These are phyloP conservation scores for Aphelenchoides fujianensis DNA, from an alignment of 1,140 invertebrate species.

Conservation along the genomic window DNA sequence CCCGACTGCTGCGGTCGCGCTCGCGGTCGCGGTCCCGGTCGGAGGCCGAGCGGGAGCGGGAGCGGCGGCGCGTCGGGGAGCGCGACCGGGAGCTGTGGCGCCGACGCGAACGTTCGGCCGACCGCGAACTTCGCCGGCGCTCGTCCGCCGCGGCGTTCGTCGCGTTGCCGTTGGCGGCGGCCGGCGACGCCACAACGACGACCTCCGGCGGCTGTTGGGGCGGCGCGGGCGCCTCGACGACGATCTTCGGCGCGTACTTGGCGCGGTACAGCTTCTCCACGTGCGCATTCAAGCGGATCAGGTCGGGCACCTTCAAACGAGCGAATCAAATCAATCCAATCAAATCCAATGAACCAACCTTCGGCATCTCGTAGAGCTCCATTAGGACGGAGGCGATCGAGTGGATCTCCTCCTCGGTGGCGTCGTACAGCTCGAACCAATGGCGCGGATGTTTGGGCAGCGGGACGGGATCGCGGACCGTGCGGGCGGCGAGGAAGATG, in stretches of 20 bases:
- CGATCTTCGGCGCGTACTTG: conserved; percentile 15
- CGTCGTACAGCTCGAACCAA: conserved; percentile 50
- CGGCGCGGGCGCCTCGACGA: background rate
- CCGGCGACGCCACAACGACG: too few relatives aligned
- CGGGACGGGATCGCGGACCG: conserved; percentile 47
- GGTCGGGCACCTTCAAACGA: conserved; percentile 1
- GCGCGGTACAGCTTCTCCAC: background rate
- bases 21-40: too few relatives aligned
- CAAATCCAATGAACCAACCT: conserved; percentile 36
- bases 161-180: too few relatives aligned
- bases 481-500: conserved; percentile 74
- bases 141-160: too few relatives aligned
- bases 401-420: conserved; percentile 38
- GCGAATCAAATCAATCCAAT: background rate
- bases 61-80: background rate
- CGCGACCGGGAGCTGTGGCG: background rate
- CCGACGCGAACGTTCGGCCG: background rate
- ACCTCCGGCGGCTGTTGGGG: background rate
- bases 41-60: background rate
- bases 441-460: conserved; percentile 48
- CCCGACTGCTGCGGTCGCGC: too few relatives aligned
- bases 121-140: too few relatives aligned
- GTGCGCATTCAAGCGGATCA: conserved; percentile 1
- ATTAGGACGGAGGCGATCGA: conserved; percentile 37
- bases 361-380: conserved; percentile 36